Evolutionary conservation across 1,140 invertebrate genomes (phyloP).

Genomic region (Harpegnathos saltator): DNA sequence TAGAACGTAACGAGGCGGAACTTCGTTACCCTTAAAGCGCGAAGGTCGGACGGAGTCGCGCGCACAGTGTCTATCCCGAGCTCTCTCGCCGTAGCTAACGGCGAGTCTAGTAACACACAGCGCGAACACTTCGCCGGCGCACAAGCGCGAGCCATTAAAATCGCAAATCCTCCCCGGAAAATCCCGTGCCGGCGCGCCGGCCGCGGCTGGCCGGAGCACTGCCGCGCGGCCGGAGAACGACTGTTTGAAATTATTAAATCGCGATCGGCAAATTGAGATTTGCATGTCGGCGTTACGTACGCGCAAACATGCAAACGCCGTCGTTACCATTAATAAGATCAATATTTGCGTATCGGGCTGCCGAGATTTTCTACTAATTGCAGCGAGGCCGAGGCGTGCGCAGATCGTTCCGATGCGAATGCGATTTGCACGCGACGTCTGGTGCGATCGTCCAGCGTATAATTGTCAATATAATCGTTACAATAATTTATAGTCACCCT

Average conservation of each 20-base stretch:
- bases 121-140: no score
- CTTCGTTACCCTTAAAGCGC: conserved; percentile 76
- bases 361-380: conserved; percentile 47
- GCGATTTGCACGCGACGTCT: not conserved
- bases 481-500: conserved; percentile 47
- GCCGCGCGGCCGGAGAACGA: not conserved
- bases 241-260: not conserved
- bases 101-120: not conserved
- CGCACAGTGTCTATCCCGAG: not conserved
- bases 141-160: not conserved
- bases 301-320: not conserved
- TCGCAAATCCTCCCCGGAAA: not conserved
- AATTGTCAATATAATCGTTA: conserved; percentile 60
- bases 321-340: conserved; percentile 38
- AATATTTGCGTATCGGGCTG: conserved; percentile 31
- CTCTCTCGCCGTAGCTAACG: conserved; percentile 9
- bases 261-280: conserved; percentile 7
- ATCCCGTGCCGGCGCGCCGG: no score
- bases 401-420: not conserved
- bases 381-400: not conserved
- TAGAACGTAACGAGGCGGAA: conserved; percentile 76
- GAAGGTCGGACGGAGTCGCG: conserved; percentile 52
- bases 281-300: not conserved
- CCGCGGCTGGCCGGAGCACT: no score
- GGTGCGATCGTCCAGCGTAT: conserved; percentile 13